Evolutionary conservation across 2,888 invertebrate genomes (phyloP), one percentile per base, ranked within the genome.

Genomic region (Sphaeridia pumilis): DNA sequence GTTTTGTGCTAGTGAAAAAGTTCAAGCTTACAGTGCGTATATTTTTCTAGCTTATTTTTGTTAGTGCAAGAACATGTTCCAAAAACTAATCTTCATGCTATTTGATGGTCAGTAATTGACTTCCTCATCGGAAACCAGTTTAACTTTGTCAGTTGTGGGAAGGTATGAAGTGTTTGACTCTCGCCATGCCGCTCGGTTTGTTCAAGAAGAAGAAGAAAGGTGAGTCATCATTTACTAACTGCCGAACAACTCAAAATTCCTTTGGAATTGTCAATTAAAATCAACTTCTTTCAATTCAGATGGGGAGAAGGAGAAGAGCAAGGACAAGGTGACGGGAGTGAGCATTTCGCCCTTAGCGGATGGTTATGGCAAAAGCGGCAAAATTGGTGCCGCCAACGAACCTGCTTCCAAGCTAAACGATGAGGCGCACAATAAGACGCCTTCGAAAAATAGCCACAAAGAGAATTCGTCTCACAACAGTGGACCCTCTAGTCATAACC

Each of bases 171-270:
- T 58, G 55, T 54, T 56, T 55, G 20, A 52, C 43, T 22, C 55
- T 55, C 56, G 56, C 51, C 34, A 62, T 62, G 60, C 60, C 60
- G 46, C 58, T 59, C 53, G 58, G 58, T 46, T 57, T 56, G 44
- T 59, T 46, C 35, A 62, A 62, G 49, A 60, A 47, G 47, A 48
- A 52, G 25, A 52, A 52, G 42, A 43, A 52, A 42, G 43, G 38
- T 38, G 38, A 38, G 38, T 38, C 7, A 12, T 43, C 17, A 41
- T 41, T 41, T n/a, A 5, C 5, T 41, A 17, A 7, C 7, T 20
- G n/a, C n/a, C 41, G n/a, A 12, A n/a, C 41, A 41, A 7, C 20
- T 7, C 41, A 17, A 10, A 41, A 7, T 12, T 17, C 41, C 17
- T 41, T 20, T 17, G 10, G 14, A 12, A 41, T 7, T 10, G 17